These are phyloP conservation scores for Micrasema longulum DNA, from an alignment of 1,140 invertebrate species.

Conservation along the genomic window DNA sequence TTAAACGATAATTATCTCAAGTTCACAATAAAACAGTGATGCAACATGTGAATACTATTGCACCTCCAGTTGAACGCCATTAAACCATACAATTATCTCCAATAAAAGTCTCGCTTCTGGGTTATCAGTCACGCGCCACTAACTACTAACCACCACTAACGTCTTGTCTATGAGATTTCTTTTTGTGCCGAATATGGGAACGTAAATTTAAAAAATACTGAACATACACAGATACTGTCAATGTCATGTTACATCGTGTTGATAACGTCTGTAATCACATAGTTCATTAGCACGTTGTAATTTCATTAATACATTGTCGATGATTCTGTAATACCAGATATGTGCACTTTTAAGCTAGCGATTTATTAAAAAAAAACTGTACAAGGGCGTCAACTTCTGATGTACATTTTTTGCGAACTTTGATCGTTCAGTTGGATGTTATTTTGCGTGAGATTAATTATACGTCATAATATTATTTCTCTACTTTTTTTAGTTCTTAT, in stretches of 20 bases:
- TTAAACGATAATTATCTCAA: background rate
- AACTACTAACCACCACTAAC: background rate
- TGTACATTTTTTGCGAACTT: too few relatives aligned
- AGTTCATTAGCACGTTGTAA: slow-evolving; percentile 6
- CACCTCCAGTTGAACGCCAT: slow-evolving; percentile 20
- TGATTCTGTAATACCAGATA: background rate
- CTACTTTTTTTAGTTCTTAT: too few relatives aligned
- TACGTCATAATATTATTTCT: too few relatives aligned
- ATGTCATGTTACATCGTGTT: too few relatives aligned
- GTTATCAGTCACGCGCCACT: slow-evolving; percentile 9
- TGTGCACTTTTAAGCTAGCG: too few relatives aligned
- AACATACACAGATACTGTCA: background rate
- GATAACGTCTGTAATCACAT: background rate
- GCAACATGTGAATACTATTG: slow-evolving; percentile 13
- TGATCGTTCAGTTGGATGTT: too few relatives aligned
- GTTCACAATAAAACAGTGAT: slow-evolving; percentile 33
- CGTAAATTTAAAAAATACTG: background rate
- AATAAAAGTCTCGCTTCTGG: slow-evolving; percentile 17
- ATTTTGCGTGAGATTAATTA: too few relatives aligned
- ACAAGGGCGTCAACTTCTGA: too few relatives aligned
- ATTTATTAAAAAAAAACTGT: too few relatives aligned
- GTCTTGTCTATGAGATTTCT: slow-evolving; percentile 1
- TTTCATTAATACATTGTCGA: background rate
- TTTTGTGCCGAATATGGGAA: background rate
- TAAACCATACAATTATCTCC: slow-evolving; percentile 24